Base-by-base conservation (phyloP, 1,140 invertebrate species). In the Radopholus similis region DNA sequence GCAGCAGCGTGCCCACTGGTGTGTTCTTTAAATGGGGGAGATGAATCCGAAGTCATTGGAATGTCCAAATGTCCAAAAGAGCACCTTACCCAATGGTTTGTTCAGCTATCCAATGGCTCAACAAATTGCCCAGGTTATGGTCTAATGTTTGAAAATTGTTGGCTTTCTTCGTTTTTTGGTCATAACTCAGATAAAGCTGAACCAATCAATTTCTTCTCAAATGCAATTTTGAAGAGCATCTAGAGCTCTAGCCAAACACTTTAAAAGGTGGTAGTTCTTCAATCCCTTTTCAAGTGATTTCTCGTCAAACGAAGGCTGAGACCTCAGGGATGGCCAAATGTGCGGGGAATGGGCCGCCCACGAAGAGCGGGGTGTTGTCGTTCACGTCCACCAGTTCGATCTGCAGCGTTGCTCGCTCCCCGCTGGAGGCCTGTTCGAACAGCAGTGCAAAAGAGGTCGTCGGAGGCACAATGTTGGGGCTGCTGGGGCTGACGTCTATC, bases 321-420 rank as follows among this genome's bases (percentile, higher is more conserved):
- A 62, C 59, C 15, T 42, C 37, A 15, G 40, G 40, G 18, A 62
- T 42, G 18, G 47, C 47, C 32, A 62, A 26, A 21, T 62, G 37
- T 30, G 30, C 42, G 49, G 40, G 59, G 11, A 49, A 62, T 42
- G 59, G 59, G 13, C 59, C 59, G 15, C 59, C 59, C 2, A 62
- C 13, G 32, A 62, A 62, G 32, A 11, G 21, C 3, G 59, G 59
- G 13, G 40, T 5, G 34, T 62, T 62, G 49, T 62, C 59, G 30
- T 62, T 62, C 11, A 62, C 59, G 47, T 62, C 59, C 11, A 62
- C 23, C 42, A 62, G 28, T 30, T 62, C 26, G 21, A 62, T 42
- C 30, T 62, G 59, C 21, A 62, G 13, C 21, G 40, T 40, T n/a
- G 59, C 59, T 18, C 21, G 42, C 8, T 62, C 59, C 3, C 49